Percentiles rank a stretch among this genome's conserved stretches.
These are phyloP conservation scores for Quadroppia sp. DNA, from an alignment of 2,888 invertebrate genomes.

Conservation along the genomic window DNA sequence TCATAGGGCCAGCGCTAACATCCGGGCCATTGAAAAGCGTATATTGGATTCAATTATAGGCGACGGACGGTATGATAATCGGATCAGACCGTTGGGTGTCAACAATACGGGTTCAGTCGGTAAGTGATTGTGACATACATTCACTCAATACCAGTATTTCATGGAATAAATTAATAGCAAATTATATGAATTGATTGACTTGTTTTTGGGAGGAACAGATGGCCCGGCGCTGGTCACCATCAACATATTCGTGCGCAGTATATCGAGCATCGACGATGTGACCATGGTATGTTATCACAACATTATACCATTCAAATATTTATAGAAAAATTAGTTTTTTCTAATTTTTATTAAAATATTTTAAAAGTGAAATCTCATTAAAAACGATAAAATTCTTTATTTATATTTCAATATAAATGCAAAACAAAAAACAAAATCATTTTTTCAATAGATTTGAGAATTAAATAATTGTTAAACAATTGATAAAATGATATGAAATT, in stretches of 20 bases:
- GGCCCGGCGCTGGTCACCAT: constrained; percentile 94
- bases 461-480: too few species aligned
- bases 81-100: constrained; percentile 79
- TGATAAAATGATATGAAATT: not conserved
- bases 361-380: too few species aligned
- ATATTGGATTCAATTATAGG: constrained; percentile 88
- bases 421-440: not conserved
- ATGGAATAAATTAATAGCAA: not conserved
- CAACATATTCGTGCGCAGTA: constrained; percentile 96
- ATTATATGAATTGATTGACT: not conserved
- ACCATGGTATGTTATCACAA: constrained; percentile 83
- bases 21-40: constrained; percentile 89
- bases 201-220: constrained; percentile 63
- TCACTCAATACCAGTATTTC: too few species aligned
- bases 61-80: constrained; percentile 82
- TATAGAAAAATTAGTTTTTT: too few species aligned
- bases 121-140: too few species aligned
- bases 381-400: too few species aligned
- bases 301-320: too few species aligned
- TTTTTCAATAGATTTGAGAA: too few species aligned
- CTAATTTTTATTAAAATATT: too few species aligned
- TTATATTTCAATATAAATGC: not conserved
- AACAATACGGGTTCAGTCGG: not conserved
- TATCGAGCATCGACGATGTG: constrained; percentile 97
- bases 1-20: constrained; percentile 60